Percentiles rank a stretch among this genome's conserved stretches.
phyloP scores from a whole-genome alignment of 2,888 invertebrate genomes.

The Mythimna lalbum region DNA sequence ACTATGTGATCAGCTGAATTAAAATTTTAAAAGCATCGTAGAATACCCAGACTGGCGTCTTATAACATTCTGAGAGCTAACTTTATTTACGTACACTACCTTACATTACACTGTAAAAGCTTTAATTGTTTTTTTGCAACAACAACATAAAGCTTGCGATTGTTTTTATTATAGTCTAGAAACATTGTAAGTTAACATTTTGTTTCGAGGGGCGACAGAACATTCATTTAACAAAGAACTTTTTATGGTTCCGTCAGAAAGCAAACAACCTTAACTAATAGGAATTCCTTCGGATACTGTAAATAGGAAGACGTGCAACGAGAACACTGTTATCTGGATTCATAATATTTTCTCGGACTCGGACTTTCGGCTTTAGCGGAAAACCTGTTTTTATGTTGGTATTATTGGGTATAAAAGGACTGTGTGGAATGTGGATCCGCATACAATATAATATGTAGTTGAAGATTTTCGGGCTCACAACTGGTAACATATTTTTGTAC shows the following conservation, averaged over 20 bases:
- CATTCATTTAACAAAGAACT: constrained; percentile 84
- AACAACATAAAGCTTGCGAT: constrained; percentile 78
- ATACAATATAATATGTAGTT: constrained; percentile 65
- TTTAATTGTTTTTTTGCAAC: constrained; percentile 78
- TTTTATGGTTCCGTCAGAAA: constrained; percentile 85
- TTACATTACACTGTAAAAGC: constrained; percentile 61
- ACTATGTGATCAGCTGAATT: constrained; percentile 58
- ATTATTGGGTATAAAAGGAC: constrained; percentile 71
- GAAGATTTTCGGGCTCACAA: constrained; percentile 58
- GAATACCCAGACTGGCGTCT: constrained; percentile 21
- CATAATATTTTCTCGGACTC: constrained; percentile 84
- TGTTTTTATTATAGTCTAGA: constrained; percentile 81
- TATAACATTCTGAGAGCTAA: constrained; percentile 37
- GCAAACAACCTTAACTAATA: constrained; percentile 87
- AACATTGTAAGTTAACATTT: constrained; percentile 82
- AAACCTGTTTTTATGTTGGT: constrained; percentile 78
- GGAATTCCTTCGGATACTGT: constrained; percentile 87
- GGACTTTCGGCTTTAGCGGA: constrained; percentile 78
- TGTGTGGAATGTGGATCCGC: constrained; percentile 66
- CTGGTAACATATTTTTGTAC: constrained; percentile 42
- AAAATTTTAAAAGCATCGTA: constrained; percentile 57
- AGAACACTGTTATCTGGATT: constrained; percentile 79
- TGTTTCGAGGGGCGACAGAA: constrained; percentile 79
- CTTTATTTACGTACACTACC: constrained; percentile 42
- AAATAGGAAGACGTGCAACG: constrained; percentile 87